Base-by-base conservation (phyloP, 1,140 invertebrate genomes). In the Dendroctonus ponderosae region DNA sequence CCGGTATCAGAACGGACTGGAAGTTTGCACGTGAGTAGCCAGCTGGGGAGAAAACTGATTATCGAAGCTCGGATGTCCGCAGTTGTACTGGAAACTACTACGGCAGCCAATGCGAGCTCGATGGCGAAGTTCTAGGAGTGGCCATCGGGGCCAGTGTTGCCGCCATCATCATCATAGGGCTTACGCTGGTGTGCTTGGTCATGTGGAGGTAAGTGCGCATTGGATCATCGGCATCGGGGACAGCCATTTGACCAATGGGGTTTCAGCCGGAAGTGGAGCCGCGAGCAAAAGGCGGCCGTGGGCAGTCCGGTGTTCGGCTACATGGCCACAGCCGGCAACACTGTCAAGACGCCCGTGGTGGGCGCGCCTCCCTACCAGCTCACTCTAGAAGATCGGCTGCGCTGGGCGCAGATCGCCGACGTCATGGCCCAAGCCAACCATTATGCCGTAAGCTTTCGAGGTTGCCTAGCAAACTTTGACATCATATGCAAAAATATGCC, bases 121-220 rank as follows among this genome's bases (percentile, higher is more conserved):
- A 96, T 75, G 93, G 92, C 7, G 93, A 96, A 82, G 92, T 96
- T 50, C 79, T 96, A 39, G 92, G 90, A 0, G 93, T 95, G 14
- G 92, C 93, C 0, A 88, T 95, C 65, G 93, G 93, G 11, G 93
- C 92, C 0, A 93, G 91, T 3, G 85, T 95, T 5, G 89, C 90
- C 6, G 93, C 93, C 15, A 84, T 94, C 5, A 85, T 95, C 38
- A 94, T 96, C 57, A 96, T 96, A 72, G 86, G 91, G 1, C 78
- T 94, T 38, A 96, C 93, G 0, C 79, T 96, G 1, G 87, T 92
- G 2, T 93, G 92, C 71, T 82, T 96, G 5, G 89, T 94, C 62
- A 91, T 93, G 84, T 96, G 93, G 93, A 95, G 92, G 86, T 93
- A 80, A 81, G 76, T 65, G n/a, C 5, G 5, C 8, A 3, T 4